phyloP scores from a whole-genome alignment of 2,797 vertebrate genomes.

The Myripristis jacobus region DNA sequence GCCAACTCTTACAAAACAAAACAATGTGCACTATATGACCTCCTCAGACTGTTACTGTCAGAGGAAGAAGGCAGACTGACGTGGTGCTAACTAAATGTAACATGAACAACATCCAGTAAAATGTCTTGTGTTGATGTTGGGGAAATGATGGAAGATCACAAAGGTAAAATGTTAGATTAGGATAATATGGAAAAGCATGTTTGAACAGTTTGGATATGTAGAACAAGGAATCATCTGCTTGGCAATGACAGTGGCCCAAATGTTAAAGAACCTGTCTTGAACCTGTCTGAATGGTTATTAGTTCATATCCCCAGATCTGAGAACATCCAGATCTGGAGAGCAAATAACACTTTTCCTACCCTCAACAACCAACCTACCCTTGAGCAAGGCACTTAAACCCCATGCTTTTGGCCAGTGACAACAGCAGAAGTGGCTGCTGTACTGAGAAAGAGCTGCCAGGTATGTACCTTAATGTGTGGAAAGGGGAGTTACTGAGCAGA shows the following conservation, averaged over 20 bases:
- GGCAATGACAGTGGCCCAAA: not conserved
- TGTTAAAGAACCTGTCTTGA: not conserved
- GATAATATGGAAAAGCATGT: not conserved
- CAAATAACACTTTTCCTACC: conserved; percentile 31
- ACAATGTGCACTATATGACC: conserved; percentile 37
- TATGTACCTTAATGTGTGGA: not conserved
- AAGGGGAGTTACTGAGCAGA: not conserved
- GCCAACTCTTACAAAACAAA: conserved; percentile 52
- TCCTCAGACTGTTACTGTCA: not conserved
- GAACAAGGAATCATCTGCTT: too few relatives aligned
- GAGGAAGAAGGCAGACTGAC: conserved; percentile 48
- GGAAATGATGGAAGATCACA: not conserved
- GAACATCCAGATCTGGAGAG: conserved; percentile 3
- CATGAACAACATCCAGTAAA: conserved; percentile 8
- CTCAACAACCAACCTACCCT: conserved; percentile 45
- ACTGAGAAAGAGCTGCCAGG: not conserved
- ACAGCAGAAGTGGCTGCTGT: too few relatives aligned
- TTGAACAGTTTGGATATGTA: not conserved
- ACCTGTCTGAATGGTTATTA: conserved; percentile 13
- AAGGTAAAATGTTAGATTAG: conserved; percentile 2
- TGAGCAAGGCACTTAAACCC: conserved; percentile 15
- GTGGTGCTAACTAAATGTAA: conserved; percentile 48
- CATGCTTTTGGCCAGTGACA: not conserved
- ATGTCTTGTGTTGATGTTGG: conserved; percentile 8
- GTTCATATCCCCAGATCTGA: conserved; percentile 28